Evolutionary conservation across 2,888 invertebrate genomes (phyloP), one percentile per base, ranked within the genome.

Genomic region (Ctena decussata): DNA sequence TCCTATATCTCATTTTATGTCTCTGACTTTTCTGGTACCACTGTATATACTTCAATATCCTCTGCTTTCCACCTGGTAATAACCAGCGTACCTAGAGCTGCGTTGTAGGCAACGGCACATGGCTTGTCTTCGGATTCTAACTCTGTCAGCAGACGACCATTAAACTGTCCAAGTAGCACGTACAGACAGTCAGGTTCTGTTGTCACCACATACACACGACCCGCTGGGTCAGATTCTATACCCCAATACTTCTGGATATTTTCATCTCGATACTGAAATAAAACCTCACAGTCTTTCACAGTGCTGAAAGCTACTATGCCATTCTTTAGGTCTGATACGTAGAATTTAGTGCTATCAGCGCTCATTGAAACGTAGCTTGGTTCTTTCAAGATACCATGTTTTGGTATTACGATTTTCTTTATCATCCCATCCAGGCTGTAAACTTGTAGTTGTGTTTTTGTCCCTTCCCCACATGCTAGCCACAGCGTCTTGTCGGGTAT

Each of bases 191-290:
- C 82, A 1, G 87, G 87, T 41, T 82, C 84, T 15, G 87, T 87
- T n/a, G 87, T 87, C 18, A 87, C 44, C 1, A 84, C 77, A 32
- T 82, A 80, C 5, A 84, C 60, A 12, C 80, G 80, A 21, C 80
- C 87, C 0, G 75, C 72, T 18, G 70, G 30, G n/a, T 82, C 82
- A 0, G 75, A 44, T 8, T 60, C 65, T 21, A 87, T 53, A 39
- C 84, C 87, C 87, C 87, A 87, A 75, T 87, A 87, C 35, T 82
- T 82, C 69, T 82, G 80, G 39, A 87, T 87, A 41, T 78, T 84
- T 1, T 79, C 74, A 78, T 87, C 82, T 39, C 49, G 80, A 70
- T 84, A 87, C 75, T 87, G 84, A 60, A 77, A 82, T 12, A 84
- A 75, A 60, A 84, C 41, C 39, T 85, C 81, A 21, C 87, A 84